Percentiles rank a stretch among this genome's conserved stretches.
Evolutionary conservation across 2,113 vertebrate genomes (phyloP).

Genomic region (Melanocharis versteri): DNA sequence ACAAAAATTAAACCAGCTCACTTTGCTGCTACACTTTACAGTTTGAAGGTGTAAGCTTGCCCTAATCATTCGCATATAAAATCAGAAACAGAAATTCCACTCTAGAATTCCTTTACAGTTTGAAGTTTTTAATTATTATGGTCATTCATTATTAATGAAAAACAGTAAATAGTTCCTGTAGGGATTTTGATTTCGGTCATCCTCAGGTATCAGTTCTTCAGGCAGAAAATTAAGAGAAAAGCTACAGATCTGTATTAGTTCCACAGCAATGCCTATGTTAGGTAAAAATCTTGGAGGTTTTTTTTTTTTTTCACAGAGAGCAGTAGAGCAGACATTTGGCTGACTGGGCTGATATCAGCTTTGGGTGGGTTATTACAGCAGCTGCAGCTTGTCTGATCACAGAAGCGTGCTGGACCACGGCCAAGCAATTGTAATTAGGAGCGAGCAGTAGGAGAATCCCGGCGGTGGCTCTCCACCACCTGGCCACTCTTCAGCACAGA

Average conservation of each 20-base stretch:
- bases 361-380: constrained; percentile 39
- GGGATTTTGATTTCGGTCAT: background rate
- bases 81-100: background rate
- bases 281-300: background rate
- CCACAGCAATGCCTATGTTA: background rate
- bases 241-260: background rate
- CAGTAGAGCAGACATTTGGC: background rate
- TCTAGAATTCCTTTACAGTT: constrained; percentile 48
- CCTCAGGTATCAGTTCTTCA: background rate
- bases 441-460: constrained; percentile 9
- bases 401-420: background rate
- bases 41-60: background rate
- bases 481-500: background rate
- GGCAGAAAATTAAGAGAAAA: background rate
- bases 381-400: constrained; percentile 39
- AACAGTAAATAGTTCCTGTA: background rate
- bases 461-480: background rate
- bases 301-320: background rate
- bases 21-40: background rate
- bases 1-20: background rate
- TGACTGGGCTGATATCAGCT: background rate
- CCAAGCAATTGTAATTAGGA: constrained; percentile 47
- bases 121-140: constrained; percentile 46
- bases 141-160: constrained; percentile 44
- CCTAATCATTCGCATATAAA: background rate